Percentiles rank a stretch among this genome's conserved stretches.
Conservation (phyloP, 2,113 vertebrate genomes). For the Lampris megalopsis region DNA sequence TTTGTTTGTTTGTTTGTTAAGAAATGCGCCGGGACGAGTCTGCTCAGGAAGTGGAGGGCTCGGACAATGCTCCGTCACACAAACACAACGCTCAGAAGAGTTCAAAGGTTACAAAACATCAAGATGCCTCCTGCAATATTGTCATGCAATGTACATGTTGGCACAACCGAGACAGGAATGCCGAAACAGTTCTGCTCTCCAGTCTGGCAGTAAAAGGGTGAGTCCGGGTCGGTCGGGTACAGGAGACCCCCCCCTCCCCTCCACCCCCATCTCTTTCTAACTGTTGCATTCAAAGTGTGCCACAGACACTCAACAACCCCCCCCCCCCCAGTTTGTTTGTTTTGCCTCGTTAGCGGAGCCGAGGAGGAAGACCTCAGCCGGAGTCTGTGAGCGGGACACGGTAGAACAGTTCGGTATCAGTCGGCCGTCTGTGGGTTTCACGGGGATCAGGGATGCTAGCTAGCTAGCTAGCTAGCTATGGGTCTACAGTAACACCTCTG, state of each 20-base stretch:
- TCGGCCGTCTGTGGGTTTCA: slow-evolving; percentile 41
- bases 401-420: slow-evolving; percentile 42
- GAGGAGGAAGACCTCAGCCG: slow-evolving; percentile 37
- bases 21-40: neutral
- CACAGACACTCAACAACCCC: slow-evolving; percentile 32
- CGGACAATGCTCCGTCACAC: slow-evolving; percentile 70
- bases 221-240: slow-evolving; percentile 22
- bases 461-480: slow-evolving; percentile 66
- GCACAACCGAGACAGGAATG: slow-evolving; percentile 72
- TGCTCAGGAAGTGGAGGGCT: slow-evolving; percentile 59
- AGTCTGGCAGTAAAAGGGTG: slow-evolving; percentile 75
- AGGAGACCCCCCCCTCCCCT: slow-evolving; percentile 35
- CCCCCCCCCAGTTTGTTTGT: slow-evolving; percentile 1
- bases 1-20: too few relatives aligned
- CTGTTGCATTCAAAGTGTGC: slow-evolving; percentile 41
- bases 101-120: slow-evolving; percentile 81
- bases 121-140: slow-evolving; percentile 77
- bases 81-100: slow-evolving; percentile 77
- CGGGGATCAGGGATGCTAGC: slow-evolving; percentile 67
- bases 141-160: slow-evolving; percentile 86
- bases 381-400: slow-evolving; percentile 52
- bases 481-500: slow-evolving; percentile 75
- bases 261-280: slow-evolving; percentile 8
- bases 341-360: slow-evolving; percentile 42
- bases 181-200: slow-evolving; percentile 56